Base-by-base conservation (phyloP, 1,140 invertebrate species). In the Berghia stephanieae region DNA sequence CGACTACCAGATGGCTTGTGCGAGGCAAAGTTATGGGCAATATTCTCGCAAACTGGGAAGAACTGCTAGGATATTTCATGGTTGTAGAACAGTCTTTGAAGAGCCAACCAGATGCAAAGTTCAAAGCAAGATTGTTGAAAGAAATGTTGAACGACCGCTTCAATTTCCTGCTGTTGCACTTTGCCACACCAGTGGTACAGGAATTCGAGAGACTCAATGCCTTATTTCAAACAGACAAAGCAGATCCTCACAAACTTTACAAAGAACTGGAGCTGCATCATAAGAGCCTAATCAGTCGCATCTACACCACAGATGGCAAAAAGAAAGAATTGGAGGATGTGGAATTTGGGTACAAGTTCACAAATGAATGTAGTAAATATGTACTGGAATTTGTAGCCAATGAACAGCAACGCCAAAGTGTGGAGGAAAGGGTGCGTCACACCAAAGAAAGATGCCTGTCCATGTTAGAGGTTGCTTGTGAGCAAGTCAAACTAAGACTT, bases 251-350 rank as follows among this genome's bases (percentile, higher is more conserved):
- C 27, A 31, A 63, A 8, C 57, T 63, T 10, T 16, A 31, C 57
- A 16, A 63, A 31, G 10, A 63, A 8, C 57, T 63, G 57, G 57
- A 63, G 8, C 10, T 63, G 10, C 57, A 16, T 8, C 27, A 63
- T 27, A 10, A 31, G 34, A 63, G 57, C 27, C 27, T 63, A 31
- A 8, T 10, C 27, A 8, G 57, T 27, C 8, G 57, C 8, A 16
- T 63, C 8, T 27, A 16, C 27, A 31, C 10, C 27, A 10, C 8
- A 8, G 34, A 63, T 63, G 57, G 57, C 10, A 31, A 8, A 31
- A 63, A 63, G 57, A 63, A 63, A 63, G 57, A 10, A 16, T 16
- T 63, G 57, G 27, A 63, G 8, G 57, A 63, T 63, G 57, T 63
- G 10, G 57, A 63, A 16, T 63, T 63, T 63, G 57, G 57, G 8